Percentiles rank a stretch among this genome's conserved stretches.
These are phyloP conservation scores for Sitophilus oryzae DNA, from an alignment of 1,140 invertebrate species.

Conservation along the genomic window DNA sequence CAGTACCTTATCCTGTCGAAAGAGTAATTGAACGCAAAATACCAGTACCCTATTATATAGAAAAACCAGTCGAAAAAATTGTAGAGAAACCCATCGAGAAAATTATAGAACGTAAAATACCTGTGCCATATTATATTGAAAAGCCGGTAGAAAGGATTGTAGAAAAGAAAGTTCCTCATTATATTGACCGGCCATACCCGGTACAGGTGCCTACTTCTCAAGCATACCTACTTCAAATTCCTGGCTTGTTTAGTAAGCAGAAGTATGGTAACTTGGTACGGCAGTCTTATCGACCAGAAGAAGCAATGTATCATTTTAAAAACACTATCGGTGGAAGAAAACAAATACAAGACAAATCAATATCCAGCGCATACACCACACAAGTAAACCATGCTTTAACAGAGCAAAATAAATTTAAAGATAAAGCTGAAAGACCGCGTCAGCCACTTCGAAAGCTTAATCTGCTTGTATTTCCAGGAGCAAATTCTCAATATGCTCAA, in stretches of 20 bases:
- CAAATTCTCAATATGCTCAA: slow-evolving; percentile 6
- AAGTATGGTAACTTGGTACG: slow-evolving; percentile 18
- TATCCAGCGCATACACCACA: slow-evolving; percentile 12
- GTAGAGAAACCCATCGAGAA: neutral
- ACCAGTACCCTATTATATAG: slow-evolving; percentile 36
- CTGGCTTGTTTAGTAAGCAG: slow-evolving; percentile 15
- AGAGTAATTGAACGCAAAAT: slow-evolving; percentile 10
- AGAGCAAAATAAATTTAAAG: slow-evolving; percentile 5
- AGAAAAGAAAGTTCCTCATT: slow-evolving; percentile 31
- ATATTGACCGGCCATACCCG: slow-evolving; percentile 31
- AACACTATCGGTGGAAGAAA: slow-evolving; percentile 15
- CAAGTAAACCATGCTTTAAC: slow-evolving; percentile 17
- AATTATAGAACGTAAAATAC: slow-evolving; percentile 35
- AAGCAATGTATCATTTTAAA: slow-evolving; percentile 12
- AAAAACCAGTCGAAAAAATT: slow-evolving; percentile 30
- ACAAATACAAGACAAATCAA: too few relatives aligned
- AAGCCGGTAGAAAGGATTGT: slow-evolving; percentile 42
- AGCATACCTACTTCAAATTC: slow-evolving; percentile 18
- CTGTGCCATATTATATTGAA: slow-evolving; percentile 42
- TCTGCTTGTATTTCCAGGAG: slow-evolving; percentile 14
- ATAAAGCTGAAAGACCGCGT: neutral
- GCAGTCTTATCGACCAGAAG: neutral
- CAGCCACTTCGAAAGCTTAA: slow-evolving; percentile 6
- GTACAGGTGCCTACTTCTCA: slow-evolving; percentile 29
- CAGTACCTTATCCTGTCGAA: slow-evolving; percentile 38